Base-by-base conservation (phyloP, 2,888 invertebrate genomes). In the Plagodis dolabraria region DNA sequence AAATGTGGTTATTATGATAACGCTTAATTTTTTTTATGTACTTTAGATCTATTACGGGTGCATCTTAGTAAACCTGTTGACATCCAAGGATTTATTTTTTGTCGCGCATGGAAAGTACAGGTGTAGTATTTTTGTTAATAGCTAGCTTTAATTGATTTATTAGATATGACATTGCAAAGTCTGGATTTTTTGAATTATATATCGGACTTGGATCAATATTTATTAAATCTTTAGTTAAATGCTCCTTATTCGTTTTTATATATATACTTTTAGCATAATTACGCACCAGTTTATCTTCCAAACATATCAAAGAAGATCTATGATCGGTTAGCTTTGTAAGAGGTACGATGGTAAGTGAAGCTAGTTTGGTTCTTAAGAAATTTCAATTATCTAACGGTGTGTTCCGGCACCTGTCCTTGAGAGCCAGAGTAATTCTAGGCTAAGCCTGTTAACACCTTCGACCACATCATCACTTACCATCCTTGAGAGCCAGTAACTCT, bases 61-160 rank as follows among this genome's bases (percentile, higher is more conserved):
- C 55, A 60, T 7, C 47, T 44, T 10, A 61, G 47, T n/a, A 54
- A 22, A 0, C 49, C 46, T 40, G 50, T 33, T 34, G 50, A 43
- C 42, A 57, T 46, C 38, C 46, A 46, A 5, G 50, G 40, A 35
- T 46, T 50, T 6, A 50, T 54, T 8, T 47, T 34, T 9, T 47
- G 47, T 40, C 33, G 2, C 42, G 47, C 9, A 9, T 54, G 12
- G 54, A 33, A 10, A 42, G 12, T n/a, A n/a, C n/a, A 2, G 7
- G 6, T 40, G 12, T 47, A 0, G 35, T 47, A 7, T 47, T 47
- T 12, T 47, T 40, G 9, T 34, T 33, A 47, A 47, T 47, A 34
- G 34, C 12, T 7, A 8, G n/a, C 2, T 47, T n/a, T 4, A 54
- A 7, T n/a, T 4, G 0, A n/a, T 40, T 34, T 6, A 54, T 47